A percentile compares a stretch with the other conserved stretches of the same genome.
phyloP scores from a whole-genome alignment of 2,113 vertebrate genomes.

The Sinocyclocheilus anshuiensis region DNA sequence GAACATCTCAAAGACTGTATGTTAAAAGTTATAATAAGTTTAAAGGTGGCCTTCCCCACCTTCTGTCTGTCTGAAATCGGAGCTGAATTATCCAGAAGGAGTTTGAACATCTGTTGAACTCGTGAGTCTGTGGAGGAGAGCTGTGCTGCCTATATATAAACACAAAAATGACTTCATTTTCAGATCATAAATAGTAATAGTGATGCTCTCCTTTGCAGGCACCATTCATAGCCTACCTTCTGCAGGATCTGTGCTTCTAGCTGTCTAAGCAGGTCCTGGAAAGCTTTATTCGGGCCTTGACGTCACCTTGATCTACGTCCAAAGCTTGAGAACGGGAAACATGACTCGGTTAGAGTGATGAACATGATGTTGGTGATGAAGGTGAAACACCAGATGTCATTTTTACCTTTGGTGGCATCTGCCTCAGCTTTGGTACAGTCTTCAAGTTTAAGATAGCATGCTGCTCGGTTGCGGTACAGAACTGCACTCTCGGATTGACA shows the following conservation, averaged over 20 bases:
- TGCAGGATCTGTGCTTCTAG: constrained; percentile 88
- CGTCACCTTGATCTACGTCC: constrained; percentile 83
- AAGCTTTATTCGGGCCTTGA: constrained; percentile 92
- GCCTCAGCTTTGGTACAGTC: constrained; percentile 84
- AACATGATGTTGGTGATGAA: not conserved
- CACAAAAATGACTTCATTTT: not conserved
- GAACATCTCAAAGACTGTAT: no score
- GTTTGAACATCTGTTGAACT: constrained; percentile 94
- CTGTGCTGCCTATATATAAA: constrained; percentile 76
- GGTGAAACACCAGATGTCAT: not conserved
- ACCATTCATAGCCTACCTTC: constrained; percentile 76
- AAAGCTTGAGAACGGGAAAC: constrained; percentile 77
- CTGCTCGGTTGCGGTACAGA: constrained; percentile 87
- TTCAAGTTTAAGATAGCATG: constrained; percentile 90
- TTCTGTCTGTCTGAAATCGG: constrained; percentile 89
- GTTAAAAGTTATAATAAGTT: no score
- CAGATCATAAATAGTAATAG: not conserved
- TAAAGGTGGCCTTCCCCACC: no score
- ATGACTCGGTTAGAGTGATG: not conserved
- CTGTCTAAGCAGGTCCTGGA: constrained; percentile 86
- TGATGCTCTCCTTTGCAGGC: not conserved
- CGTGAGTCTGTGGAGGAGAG: constrained; percentile 88
- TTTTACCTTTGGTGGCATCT: constrained; percentile 87
- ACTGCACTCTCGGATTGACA: constrained; percentile 74
- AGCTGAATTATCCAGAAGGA: constrained; percentile 84